phyloP scores from a whole-genome alignment of 2,888 invertebrate species.

The Matsumyia berberina region DNA sequence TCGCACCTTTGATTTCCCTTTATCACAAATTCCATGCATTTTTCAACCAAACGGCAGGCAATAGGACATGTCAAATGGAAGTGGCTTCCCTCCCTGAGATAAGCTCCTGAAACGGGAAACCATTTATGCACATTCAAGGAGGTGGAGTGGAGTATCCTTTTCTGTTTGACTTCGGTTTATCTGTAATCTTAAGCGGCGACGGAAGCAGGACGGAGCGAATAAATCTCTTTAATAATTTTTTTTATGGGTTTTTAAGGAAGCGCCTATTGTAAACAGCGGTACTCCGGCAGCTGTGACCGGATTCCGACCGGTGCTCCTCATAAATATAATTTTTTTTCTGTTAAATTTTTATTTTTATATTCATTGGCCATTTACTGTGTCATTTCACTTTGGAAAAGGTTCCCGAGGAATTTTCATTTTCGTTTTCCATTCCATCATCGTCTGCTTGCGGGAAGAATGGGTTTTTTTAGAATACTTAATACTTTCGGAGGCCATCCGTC shows the following conservation, averaged over 20 bases:
- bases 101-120: slow-evolving; percentile 46
- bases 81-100: slow-evolving; percentile 40
- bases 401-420: slow-evolving; percentile 36
- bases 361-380: slow-evolving; percentile 61
- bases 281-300: slow-evolving; percentile 16
- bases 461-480: slow-evolving; percentile 31
- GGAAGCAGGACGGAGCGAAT: slow-evolving; percentile 29
- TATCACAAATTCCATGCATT: slow-evolving; percentile 40
- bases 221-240: slow-evolving; percentile 54
- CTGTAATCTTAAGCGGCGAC: slow-evolving; percentile 38
- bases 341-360: slow-evolving; percentile 45
- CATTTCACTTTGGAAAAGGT: slow-evolving; percentile 48
- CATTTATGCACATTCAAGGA: slow-evolving; percentile 20
- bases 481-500: slow-evolving; percentile 18
- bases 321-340: slow-evolving; percentile 24
- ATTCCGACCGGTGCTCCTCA: background rate
- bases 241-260: slow-evolving; percentile 42
- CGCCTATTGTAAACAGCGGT: slow-evolving; percentile 28
- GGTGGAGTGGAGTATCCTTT: slow-evolving; percentile 24
- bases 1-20: slow-evolving; percentile 56
- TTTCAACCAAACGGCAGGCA: slow-evolving; percentile 35
- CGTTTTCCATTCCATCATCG: slow-evolving; percentile 52
- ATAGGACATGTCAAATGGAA: slow-evolving; percentile 43
- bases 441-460: slow-evolving; percentile 19
- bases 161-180: slow-evolving; percentile 51